Conservation (phyloP, 92 coral and sea anemone species). For the Meandrina meandrites region DNA sequence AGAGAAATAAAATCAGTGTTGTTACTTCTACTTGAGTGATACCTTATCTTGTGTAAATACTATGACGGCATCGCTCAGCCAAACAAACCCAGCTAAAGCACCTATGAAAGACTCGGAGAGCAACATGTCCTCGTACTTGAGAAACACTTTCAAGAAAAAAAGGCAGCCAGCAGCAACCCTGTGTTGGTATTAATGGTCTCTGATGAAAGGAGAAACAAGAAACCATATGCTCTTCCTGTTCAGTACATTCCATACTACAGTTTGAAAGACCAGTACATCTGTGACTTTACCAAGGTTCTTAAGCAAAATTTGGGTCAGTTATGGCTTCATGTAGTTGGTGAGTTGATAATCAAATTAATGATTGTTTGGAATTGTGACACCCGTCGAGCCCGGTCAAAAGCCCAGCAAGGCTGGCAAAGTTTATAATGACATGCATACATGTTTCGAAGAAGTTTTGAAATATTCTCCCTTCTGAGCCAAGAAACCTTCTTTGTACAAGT, state of each 20-base stretch:
- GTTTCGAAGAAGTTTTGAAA: too few species aligned
- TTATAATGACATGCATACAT: too few species aligned
- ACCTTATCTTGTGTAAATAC: too few species aligned
- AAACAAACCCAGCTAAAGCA: neutral
- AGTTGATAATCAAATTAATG: neutral
- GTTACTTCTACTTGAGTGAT: too few species aligned
- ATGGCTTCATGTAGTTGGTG: constrained; percentile 17
- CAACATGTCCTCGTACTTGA: constrained; percentile 32
- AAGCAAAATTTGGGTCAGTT: constrained; percentile 45
- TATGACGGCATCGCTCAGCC: too few species aligned
- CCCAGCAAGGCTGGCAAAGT: too few species aligned
- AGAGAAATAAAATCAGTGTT: too few species aligned
- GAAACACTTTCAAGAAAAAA: constrained; percentile 59
- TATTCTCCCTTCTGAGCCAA: too few species aligned
- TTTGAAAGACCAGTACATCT: constrained; percentile 49
- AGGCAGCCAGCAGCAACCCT: constrained; percentile 56
- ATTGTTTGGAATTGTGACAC: neutral
- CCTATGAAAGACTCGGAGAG: constrained; percentile 27
- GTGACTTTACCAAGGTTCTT: constrained; percentile 43
- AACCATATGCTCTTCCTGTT: too few species aligned
- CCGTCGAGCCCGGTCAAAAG: too few species aligned
- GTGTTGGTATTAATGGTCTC: constrained; percentile 67
- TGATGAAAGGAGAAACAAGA: constrained; percentile 62
- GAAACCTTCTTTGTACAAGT: too few species aligned
- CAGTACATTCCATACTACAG: constrained; percentile 50